Evolutionary conservation across 2,113 vertebrate genomes (phyloP).

Genomic region (Phycodurus eques): DNA sequence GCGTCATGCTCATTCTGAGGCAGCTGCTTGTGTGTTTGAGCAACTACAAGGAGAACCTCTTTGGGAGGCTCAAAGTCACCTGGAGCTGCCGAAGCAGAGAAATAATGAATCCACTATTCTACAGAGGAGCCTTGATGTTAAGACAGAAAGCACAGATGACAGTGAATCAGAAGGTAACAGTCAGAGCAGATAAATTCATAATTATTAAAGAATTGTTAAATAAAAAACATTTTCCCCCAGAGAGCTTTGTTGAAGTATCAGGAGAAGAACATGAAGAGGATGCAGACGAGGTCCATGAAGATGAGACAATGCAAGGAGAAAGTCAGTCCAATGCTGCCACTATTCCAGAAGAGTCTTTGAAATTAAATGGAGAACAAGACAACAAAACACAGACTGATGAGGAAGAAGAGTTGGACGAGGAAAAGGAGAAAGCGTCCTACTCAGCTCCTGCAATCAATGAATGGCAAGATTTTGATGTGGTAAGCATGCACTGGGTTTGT

Average conservation of each 20-base stretch:
- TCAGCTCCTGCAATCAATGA: constrained; percentile 57
- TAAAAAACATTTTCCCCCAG: constrained; percentile 33
- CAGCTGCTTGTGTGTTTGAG: background rate
- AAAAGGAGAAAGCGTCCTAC: constrained; percentile 12
- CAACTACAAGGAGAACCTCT: background rate
- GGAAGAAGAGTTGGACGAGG: constrained; percentile 35
- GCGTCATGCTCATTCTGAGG: background rate
- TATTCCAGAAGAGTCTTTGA: constrained; percentile 5
- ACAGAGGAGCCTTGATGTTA: background rate
- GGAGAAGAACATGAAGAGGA: constrained; percentile 52
- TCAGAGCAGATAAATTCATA: background rate
- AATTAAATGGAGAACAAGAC: constrained; percentile 25
- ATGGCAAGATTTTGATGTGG: constrained; percentile 85
- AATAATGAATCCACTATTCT: background rate
- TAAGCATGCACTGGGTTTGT: background rate
- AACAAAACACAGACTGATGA: constrained; percentile 9
- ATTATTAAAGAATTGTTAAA: background rate
- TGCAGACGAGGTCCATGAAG: constrained; percentile 2
- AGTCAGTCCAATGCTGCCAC: background rate
- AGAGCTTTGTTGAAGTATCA: constrained; percentile 74
- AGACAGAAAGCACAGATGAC: constrained; percentile 54
- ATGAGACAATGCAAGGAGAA: constrained; percentile 10
- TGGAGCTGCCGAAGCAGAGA: constrained; percentile 10
- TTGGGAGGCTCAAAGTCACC: background rate
- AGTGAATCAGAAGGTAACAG: constrained; percentile 82